Evolutionary conservation across 2,888 invertebrate species (phyloP), one percentile per base, ranked within the genome.

Genomic region (Pollenia angustigena): DNA sequence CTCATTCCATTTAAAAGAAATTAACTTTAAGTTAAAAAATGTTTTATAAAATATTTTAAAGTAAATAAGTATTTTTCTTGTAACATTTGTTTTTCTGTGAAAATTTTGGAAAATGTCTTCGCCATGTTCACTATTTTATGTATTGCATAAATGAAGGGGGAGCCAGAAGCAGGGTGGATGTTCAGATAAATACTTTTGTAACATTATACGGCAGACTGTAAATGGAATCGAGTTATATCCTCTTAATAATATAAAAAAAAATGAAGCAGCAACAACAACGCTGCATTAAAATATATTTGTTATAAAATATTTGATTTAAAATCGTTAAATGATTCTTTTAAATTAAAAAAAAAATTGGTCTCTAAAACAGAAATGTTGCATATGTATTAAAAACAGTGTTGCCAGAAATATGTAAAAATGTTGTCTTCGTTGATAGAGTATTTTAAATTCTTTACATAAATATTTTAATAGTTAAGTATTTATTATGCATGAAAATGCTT

Each of bases 141-240:
- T 18, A 12, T 44, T 9, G 52, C 6, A 46, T 50, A 32, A 12
- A 80, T 1, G 42, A 79, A 69, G 23, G n/a, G 14, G 23, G 12
- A 42, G 52, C 23, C 4, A 23, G 11, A 7, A 10, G 4, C 18
- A 44, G 68, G 71, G 71, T 62, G 46, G 12, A 16, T n/a, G 58
- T 56, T 42, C 1, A 4, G 18, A 62, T 42, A 48, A 46, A 74
- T 66, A 48, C 23, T 50, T 72, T 64, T 78, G 78, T 66, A 83
- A 83, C 14, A 23, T 54, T 52, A 71, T 54, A 80, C 62, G 62
- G 69, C 50, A 68, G 48, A 66, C 71, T 75, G 64, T 76, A 16
- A 64, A 80, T 64, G 74, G 79, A 69, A 87, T 87, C 80, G 62
- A 85, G 71, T 85, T 88, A 88, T 88, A 88, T 88, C 88, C 88